Evolutionary conservation across 2,888 invertebrate species (phyloP).

Genomic region (Seira sanloemensis): DNA sequence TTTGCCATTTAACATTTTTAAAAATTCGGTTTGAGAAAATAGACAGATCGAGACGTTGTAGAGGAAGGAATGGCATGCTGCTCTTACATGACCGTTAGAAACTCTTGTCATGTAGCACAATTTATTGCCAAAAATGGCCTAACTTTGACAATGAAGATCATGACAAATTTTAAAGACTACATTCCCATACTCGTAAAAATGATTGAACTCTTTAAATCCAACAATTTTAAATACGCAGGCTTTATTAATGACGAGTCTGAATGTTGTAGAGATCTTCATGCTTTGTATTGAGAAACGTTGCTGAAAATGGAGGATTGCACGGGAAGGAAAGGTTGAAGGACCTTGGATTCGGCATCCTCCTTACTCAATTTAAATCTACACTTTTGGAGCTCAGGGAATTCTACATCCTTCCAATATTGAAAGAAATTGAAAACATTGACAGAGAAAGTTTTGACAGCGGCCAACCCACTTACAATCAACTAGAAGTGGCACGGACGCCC

Average conservation of each 20-base stretch:
- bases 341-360: constrained; percentile 18
- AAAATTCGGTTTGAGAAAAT: too few species aligned
- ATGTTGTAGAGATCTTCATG: constrained; percentile 68
- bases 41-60: constrained; percentile 58
- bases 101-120: constrained; percentile 60
- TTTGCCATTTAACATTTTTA: background rate
- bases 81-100: constrained; percentile 63
- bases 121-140: constrained; percentile 63
- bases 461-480: background rate
- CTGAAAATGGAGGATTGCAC: constrained; percentile 57
- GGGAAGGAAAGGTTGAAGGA: constrained; percentile 48
- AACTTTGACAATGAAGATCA: constrained; percentile 49
- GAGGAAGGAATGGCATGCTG: constrained; percentile 66
- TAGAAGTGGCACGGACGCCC: background rate
- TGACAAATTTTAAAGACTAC: constrained; percentile 45
- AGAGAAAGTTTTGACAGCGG: background rate
- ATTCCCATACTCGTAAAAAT: constrained; percentile 32
- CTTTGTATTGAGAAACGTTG: constrained; percentile 64
- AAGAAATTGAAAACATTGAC: constrained; percentile 36
- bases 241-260: too few species aligned
- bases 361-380: constrained; percentile 43
- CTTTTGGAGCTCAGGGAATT: constrained; percentile 59
- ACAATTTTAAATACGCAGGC: too few species aligned
- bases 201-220: too few species aligned
- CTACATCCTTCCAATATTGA: constrained; percentile 64